Evolutionary conservation across 2,888 invertebrate genomes (phyloP), one percentile per base, ranked within the genome.

Genomic region (Andrena hattorfiana): DNA sequence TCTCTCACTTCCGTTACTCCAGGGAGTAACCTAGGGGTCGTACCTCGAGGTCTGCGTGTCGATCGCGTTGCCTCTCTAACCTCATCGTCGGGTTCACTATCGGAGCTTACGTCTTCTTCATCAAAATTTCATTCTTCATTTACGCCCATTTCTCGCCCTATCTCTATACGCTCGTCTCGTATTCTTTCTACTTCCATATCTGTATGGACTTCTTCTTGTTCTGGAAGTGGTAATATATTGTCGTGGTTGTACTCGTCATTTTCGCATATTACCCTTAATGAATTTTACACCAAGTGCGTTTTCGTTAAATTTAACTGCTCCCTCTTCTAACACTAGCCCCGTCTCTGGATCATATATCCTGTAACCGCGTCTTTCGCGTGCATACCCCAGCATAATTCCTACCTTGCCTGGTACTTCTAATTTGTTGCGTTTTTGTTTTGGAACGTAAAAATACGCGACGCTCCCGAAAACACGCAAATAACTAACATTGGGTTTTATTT

Each of bases 401-500:
- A 42, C 13, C 56, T 59, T 66, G 4, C 59, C 59, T 1, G 56
- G 26, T 5, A 59, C 10, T 4, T 66, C 20, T 20, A 74, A 8
- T 30, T 74, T 74, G 13, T 67, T 48, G 5, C 28, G 42, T 10
- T 67, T 66, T 6, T 66, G 20, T 28, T 66, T 74, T 2, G 74
- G 74, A 0, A 59, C 26, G 66, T 74, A 16, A 10, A 10, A 74
- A 59, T 66, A 74, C n/a, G 32, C 59, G 0, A 48, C 23, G 59
- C 66, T 66, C 0, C 74, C 74, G n/a, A 66, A 74, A 32, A 66
- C 48, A 5, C 67, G 7, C 2, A 74, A 20, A 28, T 74, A 66
- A 48, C 23, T 48, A 0, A 67, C 7, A 59, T 66, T 66, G 7
- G 66, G 67, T 26, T 59, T 74, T 4, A 5, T 20, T 1, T 8